phyloP scores from a whole-genome alignment of 1,140 invertebrate genomes.

The Aphaenogaster floridana region DNA sequence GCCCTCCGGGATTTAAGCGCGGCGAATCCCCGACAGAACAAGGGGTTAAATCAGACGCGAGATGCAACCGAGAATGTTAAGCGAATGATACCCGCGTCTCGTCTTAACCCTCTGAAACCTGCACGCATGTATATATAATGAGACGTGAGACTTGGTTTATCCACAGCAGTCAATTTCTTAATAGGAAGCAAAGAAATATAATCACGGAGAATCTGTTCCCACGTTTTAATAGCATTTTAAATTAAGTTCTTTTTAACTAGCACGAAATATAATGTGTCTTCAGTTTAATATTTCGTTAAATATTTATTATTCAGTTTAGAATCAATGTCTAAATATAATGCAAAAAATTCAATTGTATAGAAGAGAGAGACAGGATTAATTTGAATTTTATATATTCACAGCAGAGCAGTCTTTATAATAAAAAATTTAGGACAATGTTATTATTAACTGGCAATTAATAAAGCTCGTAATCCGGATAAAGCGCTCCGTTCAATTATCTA shows the following conservation, averaged over 20 bases:
- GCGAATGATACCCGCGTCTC: slow-evolving; percentile 33
- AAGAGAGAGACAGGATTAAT: background rate
- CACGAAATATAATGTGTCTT: background rate
- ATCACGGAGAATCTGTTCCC: background rate
- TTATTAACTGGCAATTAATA: slow-evolving; percentile 12
- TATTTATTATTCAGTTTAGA: background rate
- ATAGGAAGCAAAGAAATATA: background rate
- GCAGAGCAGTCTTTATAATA: background rate
- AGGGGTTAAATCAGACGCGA: slow-evolving; percentile 68
- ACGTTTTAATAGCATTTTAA: background rate
- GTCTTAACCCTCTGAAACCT: slow-evolving; percentile 26
- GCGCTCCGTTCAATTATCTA: background rate
- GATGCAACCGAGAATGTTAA: slow-evolving; percentile 63
- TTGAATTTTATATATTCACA: background rate
- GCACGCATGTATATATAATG: slow-evolving; percentile 18
- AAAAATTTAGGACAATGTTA: background rate
- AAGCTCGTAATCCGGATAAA: slow-evolving; percentile 16
- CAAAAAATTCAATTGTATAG: background rate
- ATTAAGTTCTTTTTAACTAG: background rate
- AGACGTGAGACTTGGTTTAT: slow-evolving; percentile 42
- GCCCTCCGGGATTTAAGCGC: slow-evolving; percentile 70
- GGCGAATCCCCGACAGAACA: slow-evolving; percentile 58
- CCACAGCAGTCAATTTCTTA: slow-evolving; percentile 13
- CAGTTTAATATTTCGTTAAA: background rate
- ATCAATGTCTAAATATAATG: background rate